A percentile compares a stretch with the other conserved stretches of the same genome.
These are phyloP conservation scores for Scaptomyza tumidula DNA, from an alignment of 2,888 invertebrate genomes.

Conservation along the genomic window DNA sequence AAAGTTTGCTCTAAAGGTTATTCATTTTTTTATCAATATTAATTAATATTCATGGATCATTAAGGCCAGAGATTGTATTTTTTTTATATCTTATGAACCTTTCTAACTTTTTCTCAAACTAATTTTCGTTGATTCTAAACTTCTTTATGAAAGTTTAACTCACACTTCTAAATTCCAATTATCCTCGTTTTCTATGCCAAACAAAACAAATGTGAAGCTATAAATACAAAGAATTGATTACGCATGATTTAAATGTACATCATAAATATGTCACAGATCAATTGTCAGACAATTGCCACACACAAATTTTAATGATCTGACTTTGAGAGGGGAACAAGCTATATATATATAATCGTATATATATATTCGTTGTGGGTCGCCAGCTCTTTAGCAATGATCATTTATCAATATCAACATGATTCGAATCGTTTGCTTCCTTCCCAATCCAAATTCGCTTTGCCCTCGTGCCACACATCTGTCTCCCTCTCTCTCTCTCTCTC, in stretches of 20 bases:
- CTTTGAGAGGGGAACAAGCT: neutral
- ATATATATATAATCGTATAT: neutral
- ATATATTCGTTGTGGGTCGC: slow-evolving; percentile 20
- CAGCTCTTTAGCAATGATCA: slow-evolving; percentile 64
- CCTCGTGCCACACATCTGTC: slow-evolving; percentile 48
- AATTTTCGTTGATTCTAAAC: no score
- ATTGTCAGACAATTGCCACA: slow-evolving; percentile 53
- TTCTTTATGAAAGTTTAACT: no score
- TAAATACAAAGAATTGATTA: slow-evolving; percentile 10
- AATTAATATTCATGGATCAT: neutral
- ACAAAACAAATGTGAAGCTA: neutral
- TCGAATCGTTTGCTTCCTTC: slow-evolving; percentile 8
- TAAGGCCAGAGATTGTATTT: neutral
- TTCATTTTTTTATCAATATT: neutral
- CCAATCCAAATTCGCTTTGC: slow-evolving; percentile 22
- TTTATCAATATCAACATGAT: slow-evolving; percentile 66
- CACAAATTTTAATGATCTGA: slow-evolving; percentile 16
- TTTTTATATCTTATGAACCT: no score
- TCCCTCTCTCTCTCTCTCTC: neutral
- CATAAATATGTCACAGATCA: slow-evolving; percentile 59
- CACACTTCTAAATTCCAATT: no score
- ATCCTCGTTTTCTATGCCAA: no score
- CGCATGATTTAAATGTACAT: slow-evolving; percentile 21
- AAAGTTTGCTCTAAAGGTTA: neutral
- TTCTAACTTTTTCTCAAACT: no score